Percentiles rank a stretch among this genome's conserved stretches.
Conservation (phyloP, 2,113 vertebrate species). For the Pseudopipra pipra region DNA sequence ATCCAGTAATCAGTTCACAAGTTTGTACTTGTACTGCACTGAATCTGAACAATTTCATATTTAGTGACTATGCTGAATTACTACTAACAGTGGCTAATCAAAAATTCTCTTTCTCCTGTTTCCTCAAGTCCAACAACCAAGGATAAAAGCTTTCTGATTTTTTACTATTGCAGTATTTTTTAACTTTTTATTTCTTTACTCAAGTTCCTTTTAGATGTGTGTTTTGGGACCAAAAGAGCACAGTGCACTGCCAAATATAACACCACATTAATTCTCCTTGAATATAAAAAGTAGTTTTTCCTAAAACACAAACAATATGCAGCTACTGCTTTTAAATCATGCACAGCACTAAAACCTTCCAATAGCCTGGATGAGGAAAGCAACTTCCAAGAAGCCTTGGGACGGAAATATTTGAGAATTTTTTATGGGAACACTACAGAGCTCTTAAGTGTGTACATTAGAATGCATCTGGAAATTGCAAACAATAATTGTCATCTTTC, state of each 20-base stretch:
- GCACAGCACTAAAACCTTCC: background rate
- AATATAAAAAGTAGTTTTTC: background rate
- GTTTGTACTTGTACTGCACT: background rate
- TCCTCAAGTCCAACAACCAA: background rate
- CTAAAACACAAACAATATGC: background rate
- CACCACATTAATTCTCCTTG: background rate
- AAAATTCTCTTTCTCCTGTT: background rate
- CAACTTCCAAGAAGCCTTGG: background rate
- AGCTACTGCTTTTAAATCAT: slow-evolving; percentile 8
- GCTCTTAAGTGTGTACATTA: background rate
- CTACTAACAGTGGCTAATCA: background rate
- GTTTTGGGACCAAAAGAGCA: background rate
- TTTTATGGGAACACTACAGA: background rate
- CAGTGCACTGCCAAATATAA: background rate
- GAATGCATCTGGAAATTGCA: background rate
- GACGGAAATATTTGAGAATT: background rate
- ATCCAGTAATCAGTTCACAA: background rate
- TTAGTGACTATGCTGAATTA: background rate
- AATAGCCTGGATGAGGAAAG: background rate
- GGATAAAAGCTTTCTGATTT: background rate
- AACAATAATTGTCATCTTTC: background rate
- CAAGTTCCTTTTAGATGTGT: background rate
- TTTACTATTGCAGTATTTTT: background rate
- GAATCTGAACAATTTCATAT: background rate
- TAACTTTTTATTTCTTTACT: background rate